Percentiles rank a stretch among this genome's conserved stretches.
Conservation (phyloP, 2,113 vertebrate species). For the Suncus etruscus region DNA sequence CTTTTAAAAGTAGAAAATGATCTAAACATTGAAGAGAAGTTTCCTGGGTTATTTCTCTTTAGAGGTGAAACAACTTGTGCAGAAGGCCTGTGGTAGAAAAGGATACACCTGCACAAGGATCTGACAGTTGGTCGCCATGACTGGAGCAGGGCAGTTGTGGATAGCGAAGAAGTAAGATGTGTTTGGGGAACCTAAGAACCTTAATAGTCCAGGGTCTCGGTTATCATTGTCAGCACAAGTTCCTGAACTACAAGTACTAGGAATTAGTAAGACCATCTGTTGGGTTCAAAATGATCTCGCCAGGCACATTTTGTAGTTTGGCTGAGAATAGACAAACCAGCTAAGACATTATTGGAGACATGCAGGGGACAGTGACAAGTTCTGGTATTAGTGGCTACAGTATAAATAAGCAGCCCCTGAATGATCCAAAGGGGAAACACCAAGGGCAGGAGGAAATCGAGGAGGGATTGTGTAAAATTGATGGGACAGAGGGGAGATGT, state of each 20-base stretch:
- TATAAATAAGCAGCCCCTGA: not conserved
- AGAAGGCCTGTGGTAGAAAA: not conserved
- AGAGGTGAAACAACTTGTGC: not conserved
- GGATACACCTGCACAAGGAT: not conserved
- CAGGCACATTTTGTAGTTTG: not conserved
- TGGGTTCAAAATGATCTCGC: not conserved
- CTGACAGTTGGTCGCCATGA: not conserved
- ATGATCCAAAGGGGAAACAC: not conserved
- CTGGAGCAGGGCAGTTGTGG: not conserved
- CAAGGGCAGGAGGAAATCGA: not conserved
- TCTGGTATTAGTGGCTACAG: not conserved
- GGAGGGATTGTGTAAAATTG: not conserved
- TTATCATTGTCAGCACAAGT: not conserved
- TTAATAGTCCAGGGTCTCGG: not conserved
- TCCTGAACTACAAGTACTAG: not conserved
- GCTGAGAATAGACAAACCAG: constrained; percentile 14
- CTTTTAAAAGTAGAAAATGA: not conserved
- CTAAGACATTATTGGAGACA: not conserved
- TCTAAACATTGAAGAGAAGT: constrained; percentile 8
- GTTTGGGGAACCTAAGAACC: not conserved
- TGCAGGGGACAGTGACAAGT: not conserved
- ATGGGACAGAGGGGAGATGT: not conserved
- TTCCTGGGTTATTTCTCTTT: not conserved
- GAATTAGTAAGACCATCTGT: not conserved
- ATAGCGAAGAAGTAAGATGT: not conserved